These are phyloP conservation scores for Ginglymostoma cirratum DNA, from an alignment of 2,113 vertebrate genomes.

Conservation along the genomic window DNA sequence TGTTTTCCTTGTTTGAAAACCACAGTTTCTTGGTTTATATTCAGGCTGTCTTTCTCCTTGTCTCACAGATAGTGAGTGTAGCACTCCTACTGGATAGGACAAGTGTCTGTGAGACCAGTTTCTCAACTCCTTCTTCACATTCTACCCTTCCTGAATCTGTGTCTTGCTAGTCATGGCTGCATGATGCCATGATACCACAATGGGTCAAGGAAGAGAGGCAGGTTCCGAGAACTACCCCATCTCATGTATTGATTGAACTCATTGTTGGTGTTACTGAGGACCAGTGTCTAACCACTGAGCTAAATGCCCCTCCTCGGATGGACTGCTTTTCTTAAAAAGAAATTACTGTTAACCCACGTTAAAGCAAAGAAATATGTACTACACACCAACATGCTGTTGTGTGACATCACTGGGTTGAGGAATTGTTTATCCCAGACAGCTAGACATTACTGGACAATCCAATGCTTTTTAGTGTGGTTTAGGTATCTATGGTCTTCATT, in stretches of 20 bases:
- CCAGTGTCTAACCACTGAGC: background rate
- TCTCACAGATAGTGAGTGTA: background rate
- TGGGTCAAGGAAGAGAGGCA: background rate
- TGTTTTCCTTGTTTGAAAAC: too few relatives aligned
- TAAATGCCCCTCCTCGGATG: background rate
- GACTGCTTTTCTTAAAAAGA: background rate
- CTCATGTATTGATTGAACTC: too few relatives aligned
- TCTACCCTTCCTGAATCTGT: background rate
- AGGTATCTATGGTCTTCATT: background rate
- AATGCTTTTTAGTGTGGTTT: background rate
- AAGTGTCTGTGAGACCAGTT: background rate
- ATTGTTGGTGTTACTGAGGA: background rate
- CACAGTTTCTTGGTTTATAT: too few relatives aligned
- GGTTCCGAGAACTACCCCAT: background rate
- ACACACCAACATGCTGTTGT: background rate
- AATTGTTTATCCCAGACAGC: background rate
- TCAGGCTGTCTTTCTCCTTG: background rate
- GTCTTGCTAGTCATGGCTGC: too few relatives aligned
- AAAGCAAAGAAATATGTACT: background rate
- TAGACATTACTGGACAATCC: background rate
- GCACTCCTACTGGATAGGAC: too few relatives aligned
- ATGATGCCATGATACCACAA: too few relatives aligned
- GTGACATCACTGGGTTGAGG: background rate
- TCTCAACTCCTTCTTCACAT: background rate
- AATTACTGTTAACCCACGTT: background rate